Evolutionary conservation across 2,797 vertebrate species (phyloP), one percentile per base, ranked within the genome.

Genomic region (Etheostoma nigrum): DNA sequence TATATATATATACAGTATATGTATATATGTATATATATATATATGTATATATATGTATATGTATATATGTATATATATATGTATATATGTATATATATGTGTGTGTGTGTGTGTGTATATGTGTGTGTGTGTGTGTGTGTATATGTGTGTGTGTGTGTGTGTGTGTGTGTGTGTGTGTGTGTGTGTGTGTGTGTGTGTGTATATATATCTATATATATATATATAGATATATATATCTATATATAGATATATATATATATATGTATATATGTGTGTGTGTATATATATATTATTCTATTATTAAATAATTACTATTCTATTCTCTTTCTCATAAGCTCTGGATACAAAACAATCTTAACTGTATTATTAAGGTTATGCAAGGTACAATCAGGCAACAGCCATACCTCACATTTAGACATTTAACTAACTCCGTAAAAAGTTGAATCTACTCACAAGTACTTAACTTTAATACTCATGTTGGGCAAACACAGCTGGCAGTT

Each of bases 401-500:
- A 3, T 15, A 57, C n/a, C 5, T 30, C 48, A n/a, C 14, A 25
- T 55, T 64, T 60, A 48, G 30, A 55, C 64, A 62, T 73, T 68
- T 30, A 47, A 48, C 53, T 5, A 65, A 67, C 53, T 79, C 47
- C 36, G 25, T 59, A 36, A 70, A 7, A 66, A 54, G 18, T 59
- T 58, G 12, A 58, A 66, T 65, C 3, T 36, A 11, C 19, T 61
- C 4, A 44, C 6, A 63, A 63, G 12, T 13, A 27, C 51, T 58
- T 76, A 63, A 67, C 60, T 55, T 79, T 49, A 33, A 54, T 25
- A 40, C 48, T 42, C 33, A 64, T 18, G 57, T 33, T 61, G 12
- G 48, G 47, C n/a, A 60, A 73, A 75, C 73, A 55, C 76, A 88
- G 67, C 65, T 67, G 61, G 57, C 49, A 66, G 66, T 68, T 76